Evolutionary conservation across 2,113 vertebrate genomes (phyloP), one percentile per base, ranked within the genome.

Genomic region (Asarcornis scutulata): DNA sequence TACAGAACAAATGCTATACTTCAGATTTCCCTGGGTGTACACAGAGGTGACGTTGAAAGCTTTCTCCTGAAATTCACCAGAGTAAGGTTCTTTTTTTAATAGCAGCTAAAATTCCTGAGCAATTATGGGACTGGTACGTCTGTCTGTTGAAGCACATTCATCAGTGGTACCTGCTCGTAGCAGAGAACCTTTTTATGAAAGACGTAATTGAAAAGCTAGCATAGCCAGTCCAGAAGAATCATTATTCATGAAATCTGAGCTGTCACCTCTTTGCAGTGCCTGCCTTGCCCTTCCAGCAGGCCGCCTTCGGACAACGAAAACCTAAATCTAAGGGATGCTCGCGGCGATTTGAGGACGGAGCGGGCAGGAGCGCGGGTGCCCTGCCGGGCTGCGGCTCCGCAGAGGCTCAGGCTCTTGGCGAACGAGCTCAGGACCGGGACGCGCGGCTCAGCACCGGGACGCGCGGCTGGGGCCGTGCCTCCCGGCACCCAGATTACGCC

Each of bases 301-400:
- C 60, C 40, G 62, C 32, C 44, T 4, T 21, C 3, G 10, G 34
- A 29, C 79, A 44, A 21, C 9, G 77, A 4, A 7, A 1, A 25
- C 29, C 77, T 7, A 1, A 1, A 3, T 13, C 1, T 0, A 23
- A 21, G 52, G 56, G 16, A 2, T 4, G 1, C 32, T n/a, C 13
- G 29, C 4, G 31, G 31, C 9, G 5, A 3, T 5, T 0, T 1
- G 15, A 7, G 9, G 68, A 5, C 1, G 53, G 10, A 7, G 5
- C 55, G 25, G 5, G 1, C 77, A 6, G 76, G 55, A 17, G 7
- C 6, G 26, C 69, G 4, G 77, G 17, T 44, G 40, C 53, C 55
- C 69, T 1, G 62, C 68, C 17, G 3, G 31, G 52, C 69, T 2
- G 48, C 3, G n/a, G 29, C 31, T 26, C 42, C 14, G 31, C 48